A percentile compares a stretch with the other conserved stretches of the same genome.
phyloP scores from a whole-genome alignment of 35 echinoderm and acorn worm genomes.

The Heliocidaris erythrogramma region DNA sequence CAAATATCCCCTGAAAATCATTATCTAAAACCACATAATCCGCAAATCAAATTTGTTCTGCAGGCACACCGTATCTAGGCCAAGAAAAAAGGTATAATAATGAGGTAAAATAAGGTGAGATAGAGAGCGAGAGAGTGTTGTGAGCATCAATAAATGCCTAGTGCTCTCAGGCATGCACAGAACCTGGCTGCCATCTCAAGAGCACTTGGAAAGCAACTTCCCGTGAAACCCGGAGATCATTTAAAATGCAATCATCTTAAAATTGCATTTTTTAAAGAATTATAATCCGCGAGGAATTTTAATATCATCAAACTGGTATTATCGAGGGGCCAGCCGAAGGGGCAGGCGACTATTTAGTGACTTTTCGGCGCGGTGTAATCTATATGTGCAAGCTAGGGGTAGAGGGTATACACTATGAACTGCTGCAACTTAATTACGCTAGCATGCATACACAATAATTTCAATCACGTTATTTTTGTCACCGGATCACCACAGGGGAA shows the following conservation, averaged over 20 bases:
- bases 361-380: conserved; percentile 45
- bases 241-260: conserved; percentile 54
- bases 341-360: conserved; percentile 50
- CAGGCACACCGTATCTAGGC: neutral
- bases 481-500: conserved; percentile 44
- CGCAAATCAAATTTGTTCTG: neutral
- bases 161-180: conserved; percentile 34
- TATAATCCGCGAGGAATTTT: conserved; percentile 54
- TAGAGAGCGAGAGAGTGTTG: neutral
- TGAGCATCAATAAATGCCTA: conserved; percentile 28
- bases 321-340: conserved; percentile 24
- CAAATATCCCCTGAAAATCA: neutral
- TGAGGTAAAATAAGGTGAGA: neutral
- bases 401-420: neutral
- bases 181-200: conserved; percentile 33
- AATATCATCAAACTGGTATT: conserved; percentile 54
- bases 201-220: conserved; percentile 36
- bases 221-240: conserved; percentile 47
- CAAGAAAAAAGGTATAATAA: conserved; percentile 11
- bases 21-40: conserved; percentile 3
- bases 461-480: conserved; percentile 55
- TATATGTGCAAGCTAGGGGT: conserved; percentile 1
- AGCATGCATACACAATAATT: conserved; percentile 56
- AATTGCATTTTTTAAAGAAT: conserved; percentile 57
- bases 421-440: conserved; percentile 50